These are phyloP conservation scores for Hirundichthys speculiger DNA, from an alignment of 2,113 vertebrate species.

Conservation along the genomic window DNA sequence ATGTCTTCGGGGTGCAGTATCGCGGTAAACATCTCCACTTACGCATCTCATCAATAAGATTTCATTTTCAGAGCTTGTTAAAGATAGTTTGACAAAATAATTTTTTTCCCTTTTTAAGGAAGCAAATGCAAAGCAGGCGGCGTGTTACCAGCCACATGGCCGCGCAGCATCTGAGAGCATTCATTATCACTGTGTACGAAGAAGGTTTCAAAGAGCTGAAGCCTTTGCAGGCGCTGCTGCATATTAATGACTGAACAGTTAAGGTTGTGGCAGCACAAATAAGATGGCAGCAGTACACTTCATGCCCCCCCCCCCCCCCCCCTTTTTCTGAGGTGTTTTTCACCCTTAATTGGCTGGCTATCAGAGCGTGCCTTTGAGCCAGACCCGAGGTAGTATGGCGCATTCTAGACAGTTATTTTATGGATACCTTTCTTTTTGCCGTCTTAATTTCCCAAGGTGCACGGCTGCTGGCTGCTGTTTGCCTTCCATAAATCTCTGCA, in stretches of 20 bases:
- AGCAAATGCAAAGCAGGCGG: background rate
- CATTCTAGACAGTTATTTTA: slow-evolving; percentile 54
- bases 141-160: slow-evolving; percentile 11
- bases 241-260: slow-evolving; percentile 33
- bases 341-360: slow-evolving; percentile 67
- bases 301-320: slow-evolving; percentile 25
- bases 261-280: slow-evolving; percentile 20
- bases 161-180: background rate
- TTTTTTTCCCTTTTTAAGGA: slow-evolving; percentile 12
- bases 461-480: slow-evolving; percentile 38
- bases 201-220: slow-evolving; percentile 19
- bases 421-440: slow-evolving; percentile 62
- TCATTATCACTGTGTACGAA: slow-evolving; percentile 18
- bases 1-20: background rate
- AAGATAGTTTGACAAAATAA: slow-evolving; percentile 25
- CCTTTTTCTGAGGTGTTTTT: slow-evolving; percentile 50
- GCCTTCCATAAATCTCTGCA: slow-evolving; percentile 60
- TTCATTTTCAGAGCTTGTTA: background rate
- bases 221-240: slow-evolving; percentile 18
- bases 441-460: slow-evolving; percentile 76
- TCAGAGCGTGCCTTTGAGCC: slow-evolving; percentile 43
- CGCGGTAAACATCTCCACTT: slow-evolving; percentile 12
- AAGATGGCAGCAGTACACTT: slow-evolving; percentile 27
- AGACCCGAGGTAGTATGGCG: slow-evolving; percentile 41
- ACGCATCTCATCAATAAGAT: slow-evolving; percentile 7